phyloP scores from a whole-genome alignment of 2,888 invertebrate species.

The Erynnis tages region DNA sequence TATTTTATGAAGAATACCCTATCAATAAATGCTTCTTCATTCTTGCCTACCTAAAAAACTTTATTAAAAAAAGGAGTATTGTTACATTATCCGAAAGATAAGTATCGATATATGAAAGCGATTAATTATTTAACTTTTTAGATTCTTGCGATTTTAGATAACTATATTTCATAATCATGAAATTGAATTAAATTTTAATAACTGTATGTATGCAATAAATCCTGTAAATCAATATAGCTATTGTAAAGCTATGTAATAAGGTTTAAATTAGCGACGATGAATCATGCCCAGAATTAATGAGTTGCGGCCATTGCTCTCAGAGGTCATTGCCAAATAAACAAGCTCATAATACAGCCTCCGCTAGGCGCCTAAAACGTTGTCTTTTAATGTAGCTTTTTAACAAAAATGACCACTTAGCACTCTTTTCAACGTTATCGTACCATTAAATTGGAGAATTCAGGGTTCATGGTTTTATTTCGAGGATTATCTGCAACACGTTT shows the following conservation, averaged over 20 bases:
- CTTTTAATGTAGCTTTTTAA: constrained; percentile 32
- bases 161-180: too few relatives aligned
- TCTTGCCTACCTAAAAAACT: too few relatives aligned
- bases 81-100: too few relatives aligned
- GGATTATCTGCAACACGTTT: constrained; percentile 4
- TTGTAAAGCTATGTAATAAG: constrained; percentile 27
- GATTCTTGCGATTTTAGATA: too few relatives aligned
- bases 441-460: constrained; percentile 6
- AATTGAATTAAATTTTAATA: constrained; percentile 16
- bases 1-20: too few relatives aligned
- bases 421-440: neutral
- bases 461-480: neutral
- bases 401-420: neutral
- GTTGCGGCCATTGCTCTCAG: constrained; percentile 62
- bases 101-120: too few relatives aligned
- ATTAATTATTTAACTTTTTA: too few relatives aligned
- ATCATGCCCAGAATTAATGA: constrained; percentile 32
- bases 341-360: constrained; percentile 58
- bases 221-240: neutral
- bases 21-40: too few relatives aligned
- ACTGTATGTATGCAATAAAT: constrained; percentile 41
- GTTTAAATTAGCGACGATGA: constrained; percentile 35
- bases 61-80: too few relatives aligned
- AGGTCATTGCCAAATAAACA: constrained; percentile 78
- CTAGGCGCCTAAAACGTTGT: constrained; percentile 60